Evolutionary conservation across 2,888 invertebrate species (phyloP).

Genomic region (Plebejus argus): DNA sequence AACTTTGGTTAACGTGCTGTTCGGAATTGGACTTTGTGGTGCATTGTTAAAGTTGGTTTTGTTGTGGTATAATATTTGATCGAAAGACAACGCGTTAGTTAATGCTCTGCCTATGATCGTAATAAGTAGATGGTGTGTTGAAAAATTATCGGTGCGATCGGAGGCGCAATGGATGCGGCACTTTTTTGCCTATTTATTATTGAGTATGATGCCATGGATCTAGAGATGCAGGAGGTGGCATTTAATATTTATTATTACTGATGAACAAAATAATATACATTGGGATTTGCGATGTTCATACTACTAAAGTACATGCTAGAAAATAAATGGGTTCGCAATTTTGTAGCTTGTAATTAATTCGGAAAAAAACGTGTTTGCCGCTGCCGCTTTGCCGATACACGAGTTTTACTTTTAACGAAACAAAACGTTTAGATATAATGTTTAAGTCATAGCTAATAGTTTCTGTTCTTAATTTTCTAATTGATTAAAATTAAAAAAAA

Average conservation of each 20-base stretch:
- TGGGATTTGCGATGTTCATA: neutral
- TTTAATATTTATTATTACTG: neutral
- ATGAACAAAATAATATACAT: neutral
- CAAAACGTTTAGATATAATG: too few relatives aligned
- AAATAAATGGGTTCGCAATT: neutral
- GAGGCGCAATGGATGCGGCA: constrained; percentile 76
- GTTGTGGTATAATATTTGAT: constrained; percentile 42
- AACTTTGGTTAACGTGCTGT: constrained; percentile 38
- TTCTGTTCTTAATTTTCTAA: too few relatives aligned
- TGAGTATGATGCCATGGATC: constrained; percentile 59
- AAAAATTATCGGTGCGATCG: constrained; percentile 80
- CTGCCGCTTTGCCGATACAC: neutral
- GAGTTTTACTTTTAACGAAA: neutral
- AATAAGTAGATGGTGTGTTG: constrained; percentile 81
- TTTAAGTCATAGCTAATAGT: too few relatives aligned
- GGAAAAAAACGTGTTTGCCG: neutral
- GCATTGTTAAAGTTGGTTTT: constrained; percentile 42
- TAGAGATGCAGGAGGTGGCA: constrained; percentile 51
- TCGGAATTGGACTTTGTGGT: constrained; percentile 42
- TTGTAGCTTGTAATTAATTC: neutral
- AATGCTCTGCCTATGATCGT: constrained; percentile 78
- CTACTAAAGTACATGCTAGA: neutral
- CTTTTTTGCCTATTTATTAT: constrained; percentile 78
- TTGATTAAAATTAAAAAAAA: too few relatives aligned
- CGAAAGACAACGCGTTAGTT: constrained; percentile 68